A percentile compares a stretch with the other conserved stretches of the same genome.
Evolutionary conservation across 2,797 vertebrate species (phyloP).

Genomic region (Alcedo atthis): DNA sequence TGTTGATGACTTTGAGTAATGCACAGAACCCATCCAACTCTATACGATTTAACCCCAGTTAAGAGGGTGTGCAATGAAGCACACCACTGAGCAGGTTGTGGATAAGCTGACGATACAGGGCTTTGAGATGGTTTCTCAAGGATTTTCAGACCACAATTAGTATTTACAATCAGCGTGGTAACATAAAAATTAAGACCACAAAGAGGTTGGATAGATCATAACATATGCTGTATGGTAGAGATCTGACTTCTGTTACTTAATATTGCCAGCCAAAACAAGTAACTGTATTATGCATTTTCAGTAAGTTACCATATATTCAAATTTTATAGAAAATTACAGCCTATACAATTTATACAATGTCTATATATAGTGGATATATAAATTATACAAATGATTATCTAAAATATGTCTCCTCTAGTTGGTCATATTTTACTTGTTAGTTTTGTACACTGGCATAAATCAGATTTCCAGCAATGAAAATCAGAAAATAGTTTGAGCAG

Average conservation of each 20-base stretch:
- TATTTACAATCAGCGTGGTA: neutral
- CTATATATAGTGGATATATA: too few relatives aligned
- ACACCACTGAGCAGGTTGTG: neutral
- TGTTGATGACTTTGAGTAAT: neutral
- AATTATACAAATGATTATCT: neutral
- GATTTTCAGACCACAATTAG: neutral
- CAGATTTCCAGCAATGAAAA: neutral
- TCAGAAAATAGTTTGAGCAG: neutral
- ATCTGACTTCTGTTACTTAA: neutral
- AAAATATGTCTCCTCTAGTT: neutral
- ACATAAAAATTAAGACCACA: neutral
- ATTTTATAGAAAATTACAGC: neutral
- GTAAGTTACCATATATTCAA: neutral
- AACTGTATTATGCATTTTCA: neutral
- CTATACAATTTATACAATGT: neutral
- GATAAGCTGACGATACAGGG: rapidly evolving
- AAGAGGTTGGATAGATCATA: neutral
- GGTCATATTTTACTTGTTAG: neutral
- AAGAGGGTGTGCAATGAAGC: neutral
- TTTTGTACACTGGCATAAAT: neutral
- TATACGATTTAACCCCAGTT: neutral
- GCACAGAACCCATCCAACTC: neutral
- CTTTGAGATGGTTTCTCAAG: neutral
- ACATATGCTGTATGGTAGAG: neutral
- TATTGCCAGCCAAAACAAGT: neutral